Base-by-base conservation (phyloP, 2,888 invertebrate species). In the Opisthograptis luteolata region DNA sequence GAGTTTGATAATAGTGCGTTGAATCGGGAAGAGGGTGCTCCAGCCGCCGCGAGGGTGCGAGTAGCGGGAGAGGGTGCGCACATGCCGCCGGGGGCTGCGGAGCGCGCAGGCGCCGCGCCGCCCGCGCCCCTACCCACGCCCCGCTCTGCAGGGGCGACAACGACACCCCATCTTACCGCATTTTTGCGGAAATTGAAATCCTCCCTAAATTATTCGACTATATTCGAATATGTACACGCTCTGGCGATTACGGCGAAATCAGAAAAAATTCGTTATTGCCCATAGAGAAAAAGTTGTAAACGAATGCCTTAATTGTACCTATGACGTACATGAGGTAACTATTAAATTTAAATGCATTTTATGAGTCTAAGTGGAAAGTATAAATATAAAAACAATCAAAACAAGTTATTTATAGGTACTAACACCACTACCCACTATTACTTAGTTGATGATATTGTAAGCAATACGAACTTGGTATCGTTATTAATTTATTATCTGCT, bases 131-230 rank as follows among this genome's bases (percentile, higher is more conserved):
- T 53, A 51, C 61, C 40, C 66, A 40, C 69, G 60, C 84, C 83
- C 75, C 83, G 63, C 81, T 75, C 72, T 80, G 79, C 81, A 84
- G 83, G 82, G 81, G 77, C 71, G 66, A 74, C 70, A 64, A 61
- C 62, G 58, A 64, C 69, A 77, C 80, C 84, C 83, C 76, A 78
- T 72, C 66, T 75, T 70, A 73, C 71, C 73, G 71, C 70, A 80
- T 81, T 84, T 84, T 85, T 81, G 83, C 86, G 84, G 83, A 87
- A 87, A 87, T 89, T 84, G 68, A 76, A 84, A 81, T 81, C 69
- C 73, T 79, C 71, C 72, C 68, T 70, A 67, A 66, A 73, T 72
- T 73, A 78, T 73, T 60, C 22, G 61, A 66, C 63, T 45, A 64
- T 61, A 60, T 64, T 61, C 61, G 49, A 61, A 51, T 62, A 34